Evolutionary conservation across 2,113 vertebrate genomes (phyloP), one percentile per base, ranked within the genome.

Genomic region (Arvicanthis niloticus): DNA sequence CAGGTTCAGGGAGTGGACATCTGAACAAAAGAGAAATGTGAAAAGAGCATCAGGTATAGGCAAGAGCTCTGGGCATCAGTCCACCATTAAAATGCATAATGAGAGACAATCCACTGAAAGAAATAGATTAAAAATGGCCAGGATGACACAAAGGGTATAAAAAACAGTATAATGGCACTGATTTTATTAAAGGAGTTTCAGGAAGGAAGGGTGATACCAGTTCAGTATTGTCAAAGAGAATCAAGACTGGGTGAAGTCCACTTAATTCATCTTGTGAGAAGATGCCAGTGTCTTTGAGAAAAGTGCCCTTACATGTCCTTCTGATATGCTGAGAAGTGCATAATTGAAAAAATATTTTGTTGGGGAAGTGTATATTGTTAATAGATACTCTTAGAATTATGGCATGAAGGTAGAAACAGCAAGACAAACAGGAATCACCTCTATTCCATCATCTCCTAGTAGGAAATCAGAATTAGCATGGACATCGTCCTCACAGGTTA

Each of bases 81-180:
- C 91, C 17, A 53, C 76, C n/a, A 67, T 67, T 88, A 88, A 96
- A 97, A 96, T 96, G 58, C 48, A 94, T 88, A 90, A 31, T 26
- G 15, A 62, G 4, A 26, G 42, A 31, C 6, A 24, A 62, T 7
- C 26, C 37, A 70, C 1, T 16, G 51, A 56, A 48, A 78, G 1
- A 92, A 53, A 72, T 4, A 67, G 70, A 89, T 48, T 67, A 48
- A 92, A 91, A 92, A 7, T 70, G 40, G 7, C 48, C 82, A 37
- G 77, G 58, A 13, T 88, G 68, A 80, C 60, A 87, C 48, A 13
- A 85, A 89, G 34, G 12, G 22, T 3, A 70, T 91, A 58, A 75
- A 45, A 77, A 62, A 2, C 37, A 51, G 51, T 68, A 16, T 26
- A 21, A 24, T 77, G 22, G 53, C n/a, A 60, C 42, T 42, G 29